Conservation (phyloP, 2,113 vertebrate species). For the Seriola dumerili region DNA sequence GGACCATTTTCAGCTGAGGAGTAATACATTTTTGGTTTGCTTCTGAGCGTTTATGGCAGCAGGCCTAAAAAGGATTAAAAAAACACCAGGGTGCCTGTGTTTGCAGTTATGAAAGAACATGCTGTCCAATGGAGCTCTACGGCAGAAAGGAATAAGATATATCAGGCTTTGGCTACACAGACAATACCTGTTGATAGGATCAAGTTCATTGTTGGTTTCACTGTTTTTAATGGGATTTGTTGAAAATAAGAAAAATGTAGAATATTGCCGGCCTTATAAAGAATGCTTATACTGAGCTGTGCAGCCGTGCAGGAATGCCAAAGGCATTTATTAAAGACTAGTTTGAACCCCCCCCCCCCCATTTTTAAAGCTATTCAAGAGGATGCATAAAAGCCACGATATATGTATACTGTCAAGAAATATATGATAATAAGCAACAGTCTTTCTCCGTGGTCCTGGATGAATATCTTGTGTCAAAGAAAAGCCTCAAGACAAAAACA, state of each 20-base stretch:
- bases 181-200: neutral
- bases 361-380: too few species aligned
- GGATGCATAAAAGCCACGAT: neutral
- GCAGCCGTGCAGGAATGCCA: neutral
- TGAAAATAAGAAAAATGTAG: neutral
- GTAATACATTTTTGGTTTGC: too few species aligned
- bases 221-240: neutral
- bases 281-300: neutral
- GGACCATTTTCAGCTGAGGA: too few species aligned
- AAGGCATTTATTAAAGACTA: neutral
- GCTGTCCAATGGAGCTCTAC: neutral
- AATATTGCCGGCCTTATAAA: neutral
- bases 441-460: neutral
- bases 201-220: neutral
- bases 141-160: neutral
- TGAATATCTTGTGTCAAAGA: neutral
- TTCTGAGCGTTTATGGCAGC: too few species aligned
- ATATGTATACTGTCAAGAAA: neutral
- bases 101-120: neutral
- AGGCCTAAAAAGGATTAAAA: too few species aligned
- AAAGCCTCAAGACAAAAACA: neutral
- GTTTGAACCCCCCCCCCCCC: too few species aligned
- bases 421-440: neutral
- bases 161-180: neutral
- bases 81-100: too few species aligned